These are phyloP conservation scores for Gavia stellata DNA, from an alignment of 2,113 vertebrate genomes.

Conservation along the genomic window DNA sequence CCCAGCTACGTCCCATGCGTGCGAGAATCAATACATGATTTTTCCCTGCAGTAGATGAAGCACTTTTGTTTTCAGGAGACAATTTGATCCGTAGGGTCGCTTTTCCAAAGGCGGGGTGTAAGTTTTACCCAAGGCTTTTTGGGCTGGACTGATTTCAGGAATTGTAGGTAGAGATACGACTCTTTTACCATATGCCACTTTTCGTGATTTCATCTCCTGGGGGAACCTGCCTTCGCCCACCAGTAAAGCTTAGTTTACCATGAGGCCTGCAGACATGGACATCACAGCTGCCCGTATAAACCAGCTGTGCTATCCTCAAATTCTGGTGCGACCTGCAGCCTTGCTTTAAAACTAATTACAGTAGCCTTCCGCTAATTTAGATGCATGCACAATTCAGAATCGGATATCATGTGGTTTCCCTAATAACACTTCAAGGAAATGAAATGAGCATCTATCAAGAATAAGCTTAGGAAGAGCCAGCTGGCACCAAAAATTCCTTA, in stretches of 20 bases:
- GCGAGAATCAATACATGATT: neutral
- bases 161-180: neutral
- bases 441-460: neutral
- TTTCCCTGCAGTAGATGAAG: neutral
- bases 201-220: constrained; percentile 18
- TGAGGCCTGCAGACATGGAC: neutral
- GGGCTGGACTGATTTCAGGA: neutral
- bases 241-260: neutral
- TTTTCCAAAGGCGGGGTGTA: neutral
- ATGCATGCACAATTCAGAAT: neutral
- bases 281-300: neutral
- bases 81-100: accelerated
- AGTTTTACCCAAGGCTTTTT: neutral
- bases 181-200: neutral
- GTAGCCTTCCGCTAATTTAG: neutral
- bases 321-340: neutral
- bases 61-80: neutral
- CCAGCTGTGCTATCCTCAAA: neutral
- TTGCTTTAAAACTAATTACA: neutral
- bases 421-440: neutral
- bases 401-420: neutral
- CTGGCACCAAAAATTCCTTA: neutral
- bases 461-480: neutral
- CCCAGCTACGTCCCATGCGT: accelerated
- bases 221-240: neutral